Evolutionary conservation across 2,888 invertebrate genomes (phyloP).

Genomic region (Pterostichus madidus): DNA sequence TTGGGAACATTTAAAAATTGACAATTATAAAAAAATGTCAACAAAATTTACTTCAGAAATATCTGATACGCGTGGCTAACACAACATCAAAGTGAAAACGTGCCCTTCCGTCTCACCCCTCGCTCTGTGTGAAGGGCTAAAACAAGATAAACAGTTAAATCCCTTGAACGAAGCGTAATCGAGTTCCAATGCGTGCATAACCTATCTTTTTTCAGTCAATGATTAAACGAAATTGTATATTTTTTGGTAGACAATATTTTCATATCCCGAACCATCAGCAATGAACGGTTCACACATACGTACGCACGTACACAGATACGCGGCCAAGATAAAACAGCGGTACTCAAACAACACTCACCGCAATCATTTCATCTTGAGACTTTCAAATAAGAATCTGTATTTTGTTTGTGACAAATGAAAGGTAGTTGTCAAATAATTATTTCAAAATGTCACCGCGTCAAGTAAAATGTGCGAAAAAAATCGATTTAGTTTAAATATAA

Average conservation of each 20-base stretch:
- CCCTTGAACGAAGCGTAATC: constrained; percentile 49
- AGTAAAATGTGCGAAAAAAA: too few species aligned
- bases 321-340: constrained; percentile 32
- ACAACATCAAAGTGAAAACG: constrained; percentile 32
- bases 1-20: constrained; percentile 41
- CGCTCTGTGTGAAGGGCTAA: constrained; percentile 34
- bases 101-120: background rate
- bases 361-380: background rate
- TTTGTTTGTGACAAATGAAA: too few species aligned
- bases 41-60: constrained; percentile 53
- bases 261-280: constrained; percentile 51
- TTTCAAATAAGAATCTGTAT: too few species aligned
- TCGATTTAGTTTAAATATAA: too few species aligned
- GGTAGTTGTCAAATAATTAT: too few species aligned
- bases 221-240: constrained; percentile 62
- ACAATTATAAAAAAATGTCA: constrained; percentile 55
- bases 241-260: constrained; percentile 62
- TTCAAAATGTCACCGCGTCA: too few species aligned
- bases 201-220: constrained; percentile 60
- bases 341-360: background rate
- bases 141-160: constrained; percentile 54
- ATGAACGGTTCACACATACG: constrained; percentile 52
- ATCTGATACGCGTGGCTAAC: constrained; percentile 40
- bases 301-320: constrained; percentile 30
- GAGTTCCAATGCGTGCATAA: constrained; percentile 48